Evolutionary conservation across 2,797 vertebrate genomes (phyloP), one percentile per base, ranked within the genome.

Genomic region (Sebastes hubbsi): DNA sequence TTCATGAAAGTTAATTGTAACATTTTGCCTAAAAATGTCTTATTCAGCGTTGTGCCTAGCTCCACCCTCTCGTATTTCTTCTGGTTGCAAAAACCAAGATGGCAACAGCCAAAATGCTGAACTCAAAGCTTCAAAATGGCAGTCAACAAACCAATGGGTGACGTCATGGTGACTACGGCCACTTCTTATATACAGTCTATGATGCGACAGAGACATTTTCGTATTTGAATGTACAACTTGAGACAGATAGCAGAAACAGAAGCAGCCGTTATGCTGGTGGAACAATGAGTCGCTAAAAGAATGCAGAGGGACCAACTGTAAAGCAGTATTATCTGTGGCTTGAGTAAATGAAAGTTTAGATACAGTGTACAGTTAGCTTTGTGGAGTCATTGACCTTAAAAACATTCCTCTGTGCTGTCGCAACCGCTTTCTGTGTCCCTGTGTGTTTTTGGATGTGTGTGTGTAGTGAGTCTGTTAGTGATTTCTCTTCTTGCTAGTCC

Each of bases 341-440:
- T 82, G 72, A 82, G 80, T 71, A 88, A 89, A 83, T 89, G 27
- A 87, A 54, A 86, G 76, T 83, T 91, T 46, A 87, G 87, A 88
- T 84, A 87, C 8, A 65, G 67, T 77, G 86, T 80, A 75, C 69
- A 77, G 89, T 92, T 90, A 75, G 75, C 85, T 89, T 77, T 81
- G 80, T 38, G 60, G 84, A 87, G 90, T 90, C 88, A 81, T 84
- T 75, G 67, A 90, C 91, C 89, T 80, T 79, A 27, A 84, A 89
- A 89, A 82, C 90, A 87, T 93, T 93, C 87, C 82, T 87, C 89
- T 64, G 75, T 5, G 20, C 66, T 36, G 77, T 72, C 75, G 64
- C 25, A 25, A 68, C 67, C 56, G 24, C 58, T 75, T 76, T 78
- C 67, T 90, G 65, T 81, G 63, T 75, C 71, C 10, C 25, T 75